Base-by-base conservation (phyloP, 1,140 invertebrate species). In the Drosophila tsacasi region DNA sequence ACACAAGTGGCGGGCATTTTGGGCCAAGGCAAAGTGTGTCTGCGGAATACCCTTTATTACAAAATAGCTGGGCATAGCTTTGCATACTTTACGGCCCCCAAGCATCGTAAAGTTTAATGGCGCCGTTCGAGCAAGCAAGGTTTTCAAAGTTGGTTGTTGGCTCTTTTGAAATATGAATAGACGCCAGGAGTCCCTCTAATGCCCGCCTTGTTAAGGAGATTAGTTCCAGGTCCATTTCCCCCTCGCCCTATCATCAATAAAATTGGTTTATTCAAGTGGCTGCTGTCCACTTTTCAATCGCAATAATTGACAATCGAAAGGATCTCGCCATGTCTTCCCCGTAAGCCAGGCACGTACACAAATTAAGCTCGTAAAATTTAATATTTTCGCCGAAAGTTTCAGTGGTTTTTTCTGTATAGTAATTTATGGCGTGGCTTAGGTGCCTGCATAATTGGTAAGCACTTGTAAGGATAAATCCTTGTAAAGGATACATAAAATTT, bases 331-430 rank as follows among this genome's bases (percentile, higher is more conserved):
- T 32, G 25, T 49, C 44, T 40, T 35, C 15, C 23, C 44, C 44
- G 44, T 78, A 76, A 85, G 85, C 85, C 54, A 30, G 67, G 39
- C 85, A 90, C 85, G 85, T 69, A 71, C 81, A 74, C 85, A 90
- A 90, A 85, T 90, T 90, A 90, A 90, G 81, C 75, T 85, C 85
- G 86, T 90, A 90, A 90, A 90, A 90, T 90, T 90, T 90, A 90
- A 90, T 90, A 90, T 90, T 85, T 74, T 63, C 49, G 27, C 46
- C 21, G 37, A 83, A 81, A 84, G 62, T 89, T 89, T 78, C 32
- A 37, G 52, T 54, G 37, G 10, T n/a, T 37, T 23, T 42, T 37
- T 40, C 67, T 74, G 54, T 78, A 50, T 63, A 75, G 68, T 75
- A 84, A 89, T 89, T 89, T 90, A 89, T 89, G 77, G 75, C 55